Conservation (phyloP, 64 coral and sea anemone genomes). For the Montipora foliosa region DNA sequence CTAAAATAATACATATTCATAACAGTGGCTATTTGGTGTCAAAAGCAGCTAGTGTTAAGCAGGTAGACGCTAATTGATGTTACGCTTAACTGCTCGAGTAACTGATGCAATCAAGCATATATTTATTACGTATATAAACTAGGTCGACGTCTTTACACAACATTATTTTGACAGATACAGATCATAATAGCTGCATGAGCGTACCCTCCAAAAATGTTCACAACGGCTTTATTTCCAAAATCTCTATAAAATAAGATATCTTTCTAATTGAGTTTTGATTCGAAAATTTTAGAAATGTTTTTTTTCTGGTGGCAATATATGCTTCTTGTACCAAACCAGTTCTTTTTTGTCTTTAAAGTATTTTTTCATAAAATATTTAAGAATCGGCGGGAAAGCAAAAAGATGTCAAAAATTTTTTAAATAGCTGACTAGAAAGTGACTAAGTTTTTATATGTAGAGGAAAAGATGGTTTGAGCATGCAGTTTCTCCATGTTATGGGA, state of each 20-base stretch:
- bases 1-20: constrained; percentile 27
- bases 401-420: constrained; percentile 40
- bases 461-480: not conserved
- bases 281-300: not conserved
- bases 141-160: not conserved
- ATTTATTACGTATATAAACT: not conserved
- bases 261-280: not conserved
- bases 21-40: constrained; percentile 3
- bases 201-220: not conserved
- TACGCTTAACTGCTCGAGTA: constrained; percentile 17
- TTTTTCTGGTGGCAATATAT: constrained; percentile 19
- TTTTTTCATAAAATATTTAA: constrained; percentile 43
- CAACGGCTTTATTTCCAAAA: too few species aligned
- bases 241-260: not conserved
- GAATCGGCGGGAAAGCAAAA: not conserved
- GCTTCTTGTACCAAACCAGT: constrained; percentile 18
- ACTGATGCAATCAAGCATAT: constrained; percentile 45
- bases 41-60: constrained; percentile 37
- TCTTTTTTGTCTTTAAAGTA: constrained; percentile 36
- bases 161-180: not conserved
- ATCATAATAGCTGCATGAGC: not conserved
- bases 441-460: not conserved
- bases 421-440: not conserved
- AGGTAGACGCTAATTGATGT: constrained; percentile 4
- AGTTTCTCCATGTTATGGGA: not conserved